Evolutionary conservation across 2,888 invertebrate species (phyloP), one percentile per base, ranked within the genome.

Genomic region (Hirtodrosophila cameraria): DNA sequence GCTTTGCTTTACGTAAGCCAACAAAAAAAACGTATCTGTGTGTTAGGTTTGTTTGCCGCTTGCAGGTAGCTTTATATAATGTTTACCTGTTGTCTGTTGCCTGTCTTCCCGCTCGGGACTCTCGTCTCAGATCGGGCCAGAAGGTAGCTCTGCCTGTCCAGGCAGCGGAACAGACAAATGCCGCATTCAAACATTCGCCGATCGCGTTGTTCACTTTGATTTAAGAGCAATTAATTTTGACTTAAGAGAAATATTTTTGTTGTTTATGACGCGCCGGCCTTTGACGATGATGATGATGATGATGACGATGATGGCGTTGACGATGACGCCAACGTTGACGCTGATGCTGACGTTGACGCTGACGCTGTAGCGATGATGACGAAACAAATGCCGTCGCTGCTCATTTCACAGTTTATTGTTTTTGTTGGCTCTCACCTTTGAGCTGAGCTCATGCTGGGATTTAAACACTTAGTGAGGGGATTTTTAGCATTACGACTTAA

Each of bases 161-260:
- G 35, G 39, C 49, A 50, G 45, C 64, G 57, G 66, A 66, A 58
- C 54, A 49, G 25, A 63, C 46, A 71, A 52, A 55, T n/a, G 49
- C 33, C 35, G 31, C 23, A 25, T 16, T 39, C 16, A 16, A 28
- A 33, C 63, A 50, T 28, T 55, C 20, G 38, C 49, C 75, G 80
- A 83, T 80, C 86, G 64, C 60, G 57, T 63, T 60, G 60, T 65
- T 74, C 60, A 42, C 71, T 71, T 81, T 81, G 86, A 84, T 81
- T 86, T 81, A 81, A 81, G 86, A 86, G 81, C 78, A 68, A 81
- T 84, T 86, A 81, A 64, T 72, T 63, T 77, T 86, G 85, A 86
- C 85, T 81, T 86, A 81, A 81, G 81, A 81, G 81, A 84, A 81
- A 68, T 67, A 84, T 71, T 78, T 71, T 16, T 53, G 45, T 86